Percentiles rank a stretch among this genome's conserved stretches.
Evolutionary conservation across 2,113 vertebrate genomes (phyloP).

Genomic region (Myotis davidii): DNA sequence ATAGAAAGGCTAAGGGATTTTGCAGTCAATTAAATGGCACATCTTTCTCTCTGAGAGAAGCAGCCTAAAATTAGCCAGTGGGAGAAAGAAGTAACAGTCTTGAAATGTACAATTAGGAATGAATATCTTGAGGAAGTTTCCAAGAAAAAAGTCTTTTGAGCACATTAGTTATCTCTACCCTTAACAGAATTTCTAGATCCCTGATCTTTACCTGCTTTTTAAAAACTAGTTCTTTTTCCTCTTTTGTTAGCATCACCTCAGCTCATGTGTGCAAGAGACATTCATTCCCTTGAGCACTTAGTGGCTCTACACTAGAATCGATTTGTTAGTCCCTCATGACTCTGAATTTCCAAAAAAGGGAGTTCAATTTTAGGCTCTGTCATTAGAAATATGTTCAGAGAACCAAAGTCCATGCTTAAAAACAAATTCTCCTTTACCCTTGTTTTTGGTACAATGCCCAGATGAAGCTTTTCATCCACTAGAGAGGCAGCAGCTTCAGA

Average conservation of each 20-base stretch:
- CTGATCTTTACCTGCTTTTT: background rate
- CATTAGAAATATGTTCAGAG: background rate
- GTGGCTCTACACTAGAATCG: background rate
- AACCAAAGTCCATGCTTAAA: background rate
- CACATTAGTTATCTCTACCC: background rate
- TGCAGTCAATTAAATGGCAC: background rate
- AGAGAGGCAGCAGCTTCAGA: conserved; percentile 96
- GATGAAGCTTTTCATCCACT: conserved; percentile 94
- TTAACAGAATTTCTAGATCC: background rate
- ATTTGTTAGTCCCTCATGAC: background rate
- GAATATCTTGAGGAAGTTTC: background rate
- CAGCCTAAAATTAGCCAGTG: background rate
- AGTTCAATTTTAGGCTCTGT: background rate
- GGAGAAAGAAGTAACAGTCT: background rate
- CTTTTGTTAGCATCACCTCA: background rate
- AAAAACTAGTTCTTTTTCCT: background rate
- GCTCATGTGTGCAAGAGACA: background rate
- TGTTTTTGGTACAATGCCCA: conserved; percentile 96
- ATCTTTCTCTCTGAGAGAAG: background rate
- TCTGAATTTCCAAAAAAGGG: background rate
- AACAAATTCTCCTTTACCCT: conserved; percentile 87
- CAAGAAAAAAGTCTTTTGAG: background rate
- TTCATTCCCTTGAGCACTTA: background rate
- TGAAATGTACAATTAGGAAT: background rate
- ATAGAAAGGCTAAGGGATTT: background rate